Base-by-base conservation (phyloP, 2,113 vertebrate genomes). In the Recurvirostra avosetta region DNA sequence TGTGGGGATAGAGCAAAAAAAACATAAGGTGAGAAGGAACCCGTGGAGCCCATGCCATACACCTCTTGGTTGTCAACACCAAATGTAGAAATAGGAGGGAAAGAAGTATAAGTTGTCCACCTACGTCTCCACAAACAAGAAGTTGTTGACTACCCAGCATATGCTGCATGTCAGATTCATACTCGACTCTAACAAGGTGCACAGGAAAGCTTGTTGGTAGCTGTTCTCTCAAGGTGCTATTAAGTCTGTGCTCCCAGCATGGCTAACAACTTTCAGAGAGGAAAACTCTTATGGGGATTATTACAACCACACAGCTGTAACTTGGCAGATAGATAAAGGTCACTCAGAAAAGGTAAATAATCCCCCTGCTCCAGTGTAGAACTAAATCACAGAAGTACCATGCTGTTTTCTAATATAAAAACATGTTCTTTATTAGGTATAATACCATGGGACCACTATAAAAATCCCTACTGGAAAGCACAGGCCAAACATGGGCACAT, bases 321-420 rank as follows among this genome's bases (percentile, higher is more conserved):
- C 78, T 80, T 93, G 68, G 61, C 49, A 58, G 86, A 81, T 52
- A 93, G 77, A 71, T 90, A 93, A 96, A 96, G 86, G 78, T 95
- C 88, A 80, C 38, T 88, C 55, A 73, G 82, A 65, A 91, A 85
- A 95, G 40, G 56, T 86, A 97, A 96, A 95, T 93, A 91, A 92
- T 79, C 49, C 61, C 34, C 20, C 41, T 75, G 36, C 13, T 79
- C 27, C 66, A 71, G 23, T 15, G 34, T 13, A 78, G 77, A 81
- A 62, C 8, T 90, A 90, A 90, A 93, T 66, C 67, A 92, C 71
- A 72, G 53, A 43, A 50, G 20, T 45, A 88, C 71, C 52, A 14
- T 41, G 27, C 30, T 91, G 29, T 43, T 95, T 90, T 67, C 45
- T 67, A 52, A 77, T 85, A 77, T 16, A 83, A 86, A 80, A 49